Base-by-base conservation (phyloP, 1,140 invertebrate species). In the Pseudomyrmex sp. region DNA sequence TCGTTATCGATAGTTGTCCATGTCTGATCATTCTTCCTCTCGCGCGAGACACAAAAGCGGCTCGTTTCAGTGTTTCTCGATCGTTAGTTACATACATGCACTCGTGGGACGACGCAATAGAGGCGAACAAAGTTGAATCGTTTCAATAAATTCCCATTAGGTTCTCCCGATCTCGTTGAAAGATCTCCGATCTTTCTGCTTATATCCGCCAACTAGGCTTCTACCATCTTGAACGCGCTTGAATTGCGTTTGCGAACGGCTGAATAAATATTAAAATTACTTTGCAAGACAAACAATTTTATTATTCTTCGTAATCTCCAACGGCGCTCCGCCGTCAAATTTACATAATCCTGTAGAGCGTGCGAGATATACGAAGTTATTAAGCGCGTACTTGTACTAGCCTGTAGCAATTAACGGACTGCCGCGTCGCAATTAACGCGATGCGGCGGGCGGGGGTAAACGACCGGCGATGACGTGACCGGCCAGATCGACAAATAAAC, bases 101-200 rank as follows among this genome's bases (percentile, higher is more conserved):
- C 35, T 86, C 66, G 69, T 62, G 74, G 56, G 74, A 79, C 82
- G 56, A 79, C 82, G 56, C 58, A 63, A 77, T 63, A 72, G 75
- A 79, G 69, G 72, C 76, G 75, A 86, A 89, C 75, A 89, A 86
- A 88, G 85, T 86, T 89, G 72, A 85, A 87, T 86, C 85, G 77
- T 84, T 82, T 86, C 87, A 73, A 87, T 89, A 88, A 87, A 89
- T 89, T 88, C 82, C 74, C 82, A 88, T 86, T 89, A 89, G 83
- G 85, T 82, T 77, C 85, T 87, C 85, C 84, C 26, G 26, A 26
- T 84, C 76, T 88, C 82, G 58, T 26, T 26, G 26, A 26, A 26
- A 66, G 82, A 84, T 82, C 66, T 76, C 68, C 52, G 54, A 80
- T 80, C 84, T 88, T 59, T 58, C 56, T 44, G 50, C 23, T 26